Percentiles rank a stretch among this genome's conserved stretches.
phyloP scores from a whole-genome alignment of 2,113 vertebrate species.

The Anoplopoma fimbria region DNA sequence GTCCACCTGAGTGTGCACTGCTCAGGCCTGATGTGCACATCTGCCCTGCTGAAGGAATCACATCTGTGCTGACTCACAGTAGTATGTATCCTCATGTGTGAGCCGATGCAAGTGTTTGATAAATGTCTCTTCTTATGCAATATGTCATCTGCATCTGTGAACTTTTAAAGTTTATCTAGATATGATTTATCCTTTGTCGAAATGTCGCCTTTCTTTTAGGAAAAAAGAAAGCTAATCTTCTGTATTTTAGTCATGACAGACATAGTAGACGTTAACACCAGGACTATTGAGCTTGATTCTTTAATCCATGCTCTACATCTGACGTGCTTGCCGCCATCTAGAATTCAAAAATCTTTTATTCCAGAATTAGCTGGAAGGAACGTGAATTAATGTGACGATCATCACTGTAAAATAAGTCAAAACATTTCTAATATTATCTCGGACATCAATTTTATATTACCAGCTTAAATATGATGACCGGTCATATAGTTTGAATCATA shows the following conservation, averaged over 20 bases:
- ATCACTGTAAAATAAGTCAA: conserved; percentile 63
- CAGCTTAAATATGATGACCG: conserved; percentile 45
- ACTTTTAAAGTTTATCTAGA: neutral
- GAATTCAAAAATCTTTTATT: conserved; percentile 43
- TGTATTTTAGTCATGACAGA: neutral
- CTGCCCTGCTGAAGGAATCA: conserved; percentile 28
- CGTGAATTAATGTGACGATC: conserved; percentile 53
- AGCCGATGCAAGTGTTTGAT: neutral
- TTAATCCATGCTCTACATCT: neutral
- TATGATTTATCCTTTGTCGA: neutral
- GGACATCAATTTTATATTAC: conserved; percentile 60
- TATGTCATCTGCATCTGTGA: conserved; percentile 8
- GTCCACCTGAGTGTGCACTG: neutral
- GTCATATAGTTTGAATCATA: conserved; percentile 41
- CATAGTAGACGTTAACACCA: neutral
- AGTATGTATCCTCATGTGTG: neutral
- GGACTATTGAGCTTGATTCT: neutral
- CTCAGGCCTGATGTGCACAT: conserved; percentile 13
- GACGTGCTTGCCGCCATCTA: conserved; percentile 16
- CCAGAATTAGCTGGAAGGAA: conserved; percentile 44
- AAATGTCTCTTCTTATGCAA: conserved; percentile 18
- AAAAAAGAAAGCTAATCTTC: neutral
- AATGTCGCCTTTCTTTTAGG: neutral
- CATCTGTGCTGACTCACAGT: conserved; percentile 34
- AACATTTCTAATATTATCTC: conserved; percentile 64